Evolutionary conservation across 1,140 invertebrate genomes (phyloP), one percentile per base, ranked within the genome.

Genomic region (Pachyrhynchus sulphureomaculatus): DNA sequence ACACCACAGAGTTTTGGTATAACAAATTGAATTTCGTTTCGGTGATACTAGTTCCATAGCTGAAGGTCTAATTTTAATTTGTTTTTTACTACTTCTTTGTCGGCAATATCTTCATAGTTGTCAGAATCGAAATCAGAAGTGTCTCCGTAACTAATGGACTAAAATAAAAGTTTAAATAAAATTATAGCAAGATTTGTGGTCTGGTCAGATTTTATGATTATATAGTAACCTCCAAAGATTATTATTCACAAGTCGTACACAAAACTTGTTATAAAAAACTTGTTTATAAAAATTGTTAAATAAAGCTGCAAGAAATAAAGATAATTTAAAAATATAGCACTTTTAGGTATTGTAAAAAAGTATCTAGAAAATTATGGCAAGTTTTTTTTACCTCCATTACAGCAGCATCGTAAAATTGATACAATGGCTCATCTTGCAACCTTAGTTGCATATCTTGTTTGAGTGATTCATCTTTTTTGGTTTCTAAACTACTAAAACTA

Each of bases 1-100:
- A 78, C 93, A 94, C 95, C 95, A 98, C 0, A 98, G 80, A 0
- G 92, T 93, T 67, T 93, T 80, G 4, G 86, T 84, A 36, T 82
- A 77, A 2, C 77, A 74, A 36, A 88, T 83, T 1, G 86, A 86
- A 44, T 83, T 81, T 45, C 77, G 76, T 36, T 59, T 67, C 6
- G 85, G 84, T 32, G 79, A 81, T 33, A 88, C 81, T 18, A 90
- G 77, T 67, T 71, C 58, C 58, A 73, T 70, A 18, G 67, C 56
- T 26, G 68, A 65, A 36, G 69, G 70, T 42, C 62, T 21, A 29
- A 57, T 42, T 42, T 62, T 41, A 18, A 56, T 64, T 64, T 42
- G 32, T 61, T 68, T 71, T 58, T 13, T 49, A 42, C 26, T 4
- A 51, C 21, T 2, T 49, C n/a, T 34, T 75, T 71, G 63, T 80